Conservation (phyloP, 1,140 invertebrate genomes). For the Drosophila lacteicornis region DNA sequence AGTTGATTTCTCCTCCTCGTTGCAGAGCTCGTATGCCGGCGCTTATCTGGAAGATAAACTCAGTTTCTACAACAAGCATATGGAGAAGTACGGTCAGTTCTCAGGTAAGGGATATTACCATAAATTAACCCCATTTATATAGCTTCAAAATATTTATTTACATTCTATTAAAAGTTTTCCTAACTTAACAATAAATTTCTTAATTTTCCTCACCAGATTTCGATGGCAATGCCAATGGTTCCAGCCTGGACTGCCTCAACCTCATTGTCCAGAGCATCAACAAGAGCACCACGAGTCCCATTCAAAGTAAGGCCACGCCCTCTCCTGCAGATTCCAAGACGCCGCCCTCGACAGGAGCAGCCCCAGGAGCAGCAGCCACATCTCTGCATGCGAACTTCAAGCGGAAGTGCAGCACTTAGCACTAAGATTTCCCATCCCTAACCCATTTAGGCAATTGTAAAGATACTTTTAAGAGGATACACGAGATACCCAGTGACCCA, state of each 20-base stretch:
- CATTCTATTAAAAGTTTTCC: background rate
- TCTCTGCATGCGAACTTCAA: constrained; percentile 76
- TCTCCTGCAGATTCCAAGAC: constrained; percentile 29
- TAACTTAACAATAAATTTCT: background rate
- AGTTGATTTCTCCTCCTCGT: constrained; percentile 21
- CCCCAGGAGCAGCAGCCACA: constrained; percentile 20
- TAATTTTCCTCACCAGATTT: constrained; percentile 33
- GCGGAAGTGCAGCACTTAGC: constrained; percentile 79
- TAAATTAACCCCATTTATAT: too few relatives aligned
- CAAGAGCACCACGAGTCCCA: constrained; percentile 60
- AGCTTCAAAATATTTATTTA: background rate
- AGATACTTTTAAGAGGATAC: constrained; percentile 72
- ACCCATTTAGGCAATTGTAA: constrained; percentile 62
- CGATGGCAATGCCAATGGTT: constrained; percentile 81
- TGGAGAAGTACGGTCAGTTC: constrained; percentile 77
- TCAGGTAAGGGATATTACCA: constrained; percentile 54
- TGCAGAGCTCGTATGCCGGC: constrained; percentile 82
- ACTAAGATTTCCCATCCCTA: background rate
- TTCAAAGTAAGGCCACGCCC: constrained; percentile 29
- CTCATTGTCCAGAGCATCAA: constrained; percentile 89
- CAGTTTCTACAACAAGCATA: constrained; percentile 70
- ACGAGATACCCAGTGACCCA: constrained; percentile 71
- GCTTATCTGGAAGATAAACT: constrained; percentile 81
- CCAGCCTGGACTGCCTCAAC: constrained; percentile 88
- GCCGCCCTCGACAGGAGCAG: constrained; percentile 5